A percentile compares a stretch with the other conserved stretches of the same genome.
phyloP scores from a whole-genome alignment of 2,797 vertebrate genomes.

The Discoglossus pictus region DNA sequence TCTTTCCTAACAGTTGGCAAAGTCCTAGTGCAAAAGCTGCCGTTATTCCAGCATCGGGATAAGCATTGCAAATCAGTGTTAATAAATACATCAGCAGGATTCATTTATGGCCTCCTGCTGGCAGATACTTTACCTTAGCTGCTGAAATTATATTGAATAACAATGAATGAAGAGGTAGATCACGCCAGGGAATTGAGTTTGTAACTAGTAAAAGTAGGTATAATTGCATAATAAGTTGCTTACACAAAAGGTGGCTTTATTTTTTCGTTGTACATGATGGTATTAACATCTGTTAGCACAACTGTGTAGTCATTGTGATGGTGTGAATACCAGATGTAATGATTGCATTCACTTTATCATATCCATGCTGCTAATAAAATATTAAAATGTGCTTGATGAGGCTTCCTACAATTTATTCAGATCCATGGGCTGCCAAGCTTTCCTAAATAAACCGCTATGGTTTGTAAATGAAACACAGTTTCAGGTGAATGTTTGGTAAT shows the following conservation, averaged over 20 bases:
- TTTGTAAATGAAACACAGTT: too few relatives aligned
- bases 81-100: conserved; percentile 66
- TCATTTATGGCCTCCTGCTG: conserved; percentile 62
- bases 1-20: conserved; percentile 50
- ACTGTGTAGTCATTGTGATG: conserved; percentile 54
- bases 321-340: conserved; percentile 55
- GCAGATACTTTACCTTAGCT: conserved; percentile 62
- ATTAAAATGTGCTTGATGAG: background rate
- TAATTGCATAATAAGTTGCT: conserved; percentile 62
- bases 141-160: conserved; percentile 64
- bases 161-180: conserved; percentile 66
- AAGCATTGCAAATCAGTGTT: conserved; percentile 59
- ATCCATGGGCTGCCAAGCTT: too few relatives aligned
- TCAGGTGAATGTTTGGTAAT: too few relatives aligned
- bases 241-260: conserved; percentile 53
- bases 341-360: conserved; percentile 54
- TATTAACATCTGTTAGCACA: conserved; percentile 56
- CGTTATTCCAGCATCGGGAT: conserved; percentile 56
- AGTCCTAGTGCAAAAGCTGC: conserved; percentile 38
- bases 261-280: conserved; percentile 51
- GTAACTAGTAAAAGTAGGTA: conserved; percentile 61
- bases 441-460: too few relatives aligned
- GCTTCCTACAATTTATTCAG: too few relatives aligned
- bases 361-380: conserved; percentile 51
- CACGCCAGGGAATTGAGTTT: conserved; percentile 59